Evolutionary conservation across 1,140 invertebrate genomes (phyloP), one percentile per base, ranked within the genome.

Genomic region (Drosophila grimshawi): DNA sequence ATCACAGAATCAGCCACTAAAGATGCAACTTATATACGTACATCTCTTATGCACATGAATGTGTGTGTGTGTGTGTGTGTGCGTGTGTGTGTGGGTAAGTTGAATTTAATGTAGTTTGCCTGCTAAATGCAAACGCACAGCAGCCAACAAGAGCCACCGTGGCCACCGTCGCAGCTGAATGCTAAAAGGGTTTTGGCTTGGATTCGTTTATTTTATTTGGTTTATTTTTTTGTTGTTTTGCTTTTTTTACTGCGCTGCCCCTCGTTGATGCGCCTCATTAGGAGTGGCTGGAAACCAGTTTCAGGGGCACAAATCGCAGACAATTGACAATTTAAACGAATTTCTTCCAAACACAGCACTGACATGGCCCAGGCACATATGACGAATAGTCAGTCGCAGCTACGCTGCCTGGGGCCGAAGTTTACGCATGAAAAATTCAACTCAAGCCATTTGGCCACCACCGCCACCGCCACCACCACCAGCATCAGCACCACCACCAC

Each of bases 301-400:
- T 49, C 33, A 71, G 70, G 63, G 71, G 55, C 73, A 67, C 72
- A 56, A 63, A 78, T 85, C 70, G 76, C 80, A 88, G 85, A 86
- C 76, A 86, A 86, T 86, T 86, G 85, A 86, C 83, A 86, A 88
- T 89, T 86, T 86, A 88, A 86, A 86, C 80, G 83, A 86, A 86
- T 86, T 86, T 86, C 83, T 80, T 86, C 88, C 83, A 88, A 86
- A 86, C 77, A 74, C 76, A 71, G 46, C 76, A 66, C 83, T 86
- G 83, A 86, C 80, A 83, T 88, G 69, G 82, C 83, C 62, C 51
- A 77, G 65, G 63, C 83, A 80, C 76, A 86, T 83, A 86, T 86
- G 83, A 86, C 83, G 83, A 86, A 88, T 86, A 88, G 83, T 80
- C 57, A 51, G 83, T 59, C 67, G 69, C 57, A 68, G 70, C 75